Percentiles rank a stretch among this genome's conserved stretches.
These are phyloP conservation scores for Gonatopus flavifemur DNA, from an alignment of 1,140 invertebrate species.

Conservation along the genomic window DNA sequence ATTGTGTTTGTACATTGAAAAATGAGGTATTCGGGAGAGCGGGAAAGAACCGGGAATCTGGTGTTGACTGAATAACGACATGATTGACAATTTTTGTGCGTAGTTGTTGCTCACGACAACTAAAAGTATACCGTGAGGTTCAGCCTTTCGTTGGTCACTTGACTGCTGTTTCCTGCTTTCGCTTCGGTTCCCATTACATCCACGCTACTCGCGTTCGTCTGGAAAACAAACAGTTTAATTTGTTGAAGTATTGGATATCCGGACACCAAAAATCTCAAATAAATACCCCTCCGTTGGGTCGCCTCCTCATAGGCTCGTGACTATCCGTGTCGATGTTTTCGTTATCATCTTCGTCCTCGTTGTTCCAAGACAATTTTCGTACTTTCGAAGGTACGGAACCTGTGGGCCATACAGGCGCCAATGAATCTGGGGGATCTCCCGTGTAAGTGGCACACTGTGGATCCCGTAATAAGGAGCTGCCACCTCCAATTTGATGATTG, in stretches of 20 bases:
- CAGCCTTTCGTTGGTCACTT: constrained; percentile 53
- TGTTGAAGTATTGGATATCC: not conserved
- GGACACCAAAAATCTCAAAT: not conserved
- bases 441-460: constrained; percentile 53
- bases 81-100: no score
- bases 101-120: no score
- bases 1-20: no score
- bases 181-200: constrained; percentile 60
- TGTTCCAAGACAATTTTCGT: constrained; percentile 75
- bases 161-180: constrained; percentile 40
- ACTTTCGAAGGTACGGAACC: constrained; percentile 65
- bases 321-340: no score
- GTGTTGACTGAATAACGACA: no score
- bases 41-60: not conserved
- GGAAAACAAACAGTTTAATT: constrained; percentile 8
- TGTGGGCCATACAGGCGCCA: constrained; percentile 57
- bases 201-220: constrained; percentile 63
- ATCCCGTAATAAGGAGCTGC: constrained; percentile 46
- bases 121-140: constrained; percentile 65
- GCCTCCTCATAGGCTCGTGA: not conserved
- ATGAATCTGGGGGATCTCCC: constrained; percentile 48
- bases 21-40: no score
- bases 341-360: constrained; percentile 58
- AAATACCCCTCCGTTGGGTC: not conserved
- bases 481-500: no score